A percentile compares a stretch with the other conserved stretches of the same genome.
phyloP scores from a whole-genome alignment of 2,888 invertebrate species.

The Erebia ligea region DNA sequence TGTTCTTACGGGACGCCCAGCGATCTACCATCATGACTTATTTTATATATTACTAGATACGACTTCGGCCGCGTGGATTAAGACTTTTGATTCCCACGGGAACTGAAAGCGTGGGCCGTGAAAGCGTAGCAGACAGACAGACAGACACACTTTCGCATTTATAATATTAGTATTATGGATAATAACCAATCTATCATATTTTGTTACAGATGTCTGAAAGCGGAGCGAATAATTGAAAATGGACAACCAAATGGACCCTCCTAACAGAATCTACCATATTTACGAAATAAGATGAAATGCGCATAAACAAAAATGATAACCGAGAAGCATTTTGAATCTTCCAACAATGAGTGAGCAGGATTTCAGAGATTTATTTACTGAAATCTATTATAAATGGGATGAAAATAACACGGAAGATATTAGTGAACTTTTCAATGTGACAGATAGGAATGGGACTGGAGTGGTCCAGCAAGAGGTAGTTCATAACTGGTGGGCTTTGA shows the following conservation, averaged over 20 bases:
- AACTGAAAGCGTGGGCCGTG: no score
- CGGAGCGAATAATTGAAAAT: slow-evolving; percentile 41
- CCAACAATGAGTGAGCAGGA: slow-evolving; percentile 71
- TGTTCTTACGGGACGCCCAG: no score
- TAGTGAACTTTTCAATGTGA: slow-evolving; percentile 48
- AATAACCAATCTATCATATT: slow-evolving; percentile 17
- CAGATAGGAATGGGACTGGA: slow-evolving; percentile 50
- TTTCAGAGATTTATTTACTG: slow-evolving; percentile 37
- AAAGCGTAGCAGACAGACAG: no score
- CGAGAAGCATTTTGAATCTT: slow-evolving; percentile 47
- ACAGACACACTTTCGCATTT: no score
- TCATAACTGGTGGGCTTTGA: slow-evolving; percentile 92
- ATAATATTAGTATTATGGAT: no score
- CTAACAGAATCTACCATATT: slow-evolving; percentile 60
- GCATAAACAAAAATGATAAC: slow-evolving; percentile 58
- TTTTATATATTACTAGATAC: no score
- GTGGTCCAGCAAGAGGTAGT: slow-evolving; percentile 50
- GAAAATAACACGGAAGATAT: slow-evolving; percentile 49
- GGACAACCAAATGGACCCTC: slow-evolving; percentile 53
- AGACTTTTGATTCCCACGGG: no score
- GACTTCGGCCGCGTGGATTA: no score
- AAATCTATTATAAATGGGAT: slow-evolving; percentile 47
- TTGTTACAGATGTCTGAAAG: slow-evolving; percentile 62
- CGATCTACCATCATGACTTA: no score
- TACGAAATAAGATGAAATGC: slow-evolving; percentile 76